Evolutionary conservation across 2,797 vertebrate species (phyloP).

Genomic region (Ambastaia sidthimunki): DNA sequence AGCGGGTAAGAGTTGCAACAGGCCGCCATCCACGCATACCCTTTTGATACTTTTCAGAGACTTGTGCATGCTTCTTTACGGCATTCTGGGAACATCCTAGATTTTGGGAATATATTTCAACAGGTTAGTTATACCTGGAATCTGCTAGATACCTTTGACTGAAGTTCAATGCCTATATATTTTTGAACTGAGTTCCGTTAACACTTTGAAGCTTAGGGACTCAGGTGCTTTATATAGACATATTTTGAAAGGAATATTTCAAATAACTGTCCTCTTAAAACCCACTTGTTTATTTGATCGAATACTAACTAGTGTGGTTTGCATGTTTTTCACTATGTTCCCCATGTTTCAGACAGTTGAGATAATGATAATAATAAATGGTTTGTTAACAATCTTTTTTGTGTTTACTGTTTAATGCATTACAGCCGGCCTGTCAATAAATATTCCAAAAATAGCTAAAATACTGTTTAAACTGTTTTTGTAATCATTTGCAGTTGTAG

Average conservation of each 20-base stretch:
- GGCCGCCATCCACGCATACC: constrained; percentile 29
- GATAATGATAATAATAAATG: constrained; percentile 63
- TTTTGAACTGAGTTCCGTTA: constrained; percentile 37
- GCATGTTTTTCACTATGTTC: constrained; percentile 40
- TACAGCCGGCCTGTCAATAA: constrained; percentile 54
- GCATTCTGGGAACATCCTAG: constrained; percentile 33
- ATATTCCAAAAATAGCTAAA: constrained; percentile 44
- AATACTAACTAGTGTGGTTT: constrained; percentile 46
- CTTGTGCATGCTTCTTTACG: constrained; percentile 38
- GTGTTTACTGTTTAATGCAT: constrained; percentile 74
- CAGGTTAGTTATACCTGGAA: constrained; percentile 40
- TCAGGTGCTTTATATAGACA: constrained; percentile 18
- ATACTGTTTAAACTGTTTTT: constrained; percentile 2
- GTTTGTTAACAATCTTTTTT: constrained; percentile 71
- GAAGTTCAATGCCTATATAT: constrained; percentile 39
- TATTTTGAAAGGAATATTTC: constrained; percentile 37
- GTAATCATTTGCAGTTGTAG: not conserved
- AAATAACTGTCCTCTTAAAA: constrained; percentile 18
- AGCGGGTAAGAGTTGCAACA: not conserved
- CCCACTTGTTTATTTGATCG: constrained; percentile 33
- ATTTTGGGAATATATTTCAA: constrained; percentile 45
- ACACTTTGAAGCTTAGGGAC: constrained; percentile 32
- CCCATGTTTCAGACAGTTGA: constrained; percentile 35
- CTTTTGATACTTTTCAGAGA: constrained; percentile 36
- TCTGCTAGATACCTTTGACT: constrained; percentile 38